phyloP scores from a whole-genome alignment of 2,113 vertebrate genomes.

The Ciconia boyciana region DNA sequence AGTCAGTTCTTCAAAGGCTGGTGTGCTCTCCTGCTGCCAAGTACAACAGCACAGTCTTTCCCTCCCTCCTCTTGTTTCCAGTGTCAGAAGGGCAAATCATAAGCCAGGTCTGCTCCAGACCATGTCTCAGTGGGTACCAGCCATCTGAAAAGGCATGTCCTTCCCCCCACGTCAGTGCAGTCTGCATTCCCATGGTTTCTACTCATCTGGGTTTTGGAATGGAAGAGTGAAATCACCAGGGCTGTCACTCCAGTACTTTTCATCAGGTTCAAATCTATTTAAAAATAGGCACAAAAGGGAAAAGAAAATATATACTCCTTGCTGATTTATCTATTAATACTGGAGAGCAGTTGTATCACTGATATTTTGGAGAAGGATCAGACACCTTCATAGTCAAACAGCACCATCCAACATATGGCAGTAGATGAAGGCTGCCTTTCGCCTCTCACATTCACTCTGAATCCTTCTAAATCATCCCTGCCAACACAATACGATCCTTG shows the following conservation, averaged over 20 bases:
- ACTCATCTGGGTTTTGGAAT: background rate
- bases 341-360: background rate
- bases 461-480: slow-evolving; percentile 7
- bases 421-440: slow-evolving; percentile 19
- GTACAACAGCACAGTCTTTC: background rate
- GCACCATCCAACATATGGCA: background rate
- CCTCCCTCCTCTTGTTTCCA: background rate
- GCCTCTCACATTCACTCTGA: background rate
- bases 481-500: background rate
- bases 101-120: background rate
- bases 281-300: background rate
- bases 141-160: background rate
- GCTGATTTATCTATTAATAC: background rate
- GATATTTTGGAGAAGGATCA: background rate
- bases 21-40: background rate
- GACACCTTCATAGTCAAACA: background rate
- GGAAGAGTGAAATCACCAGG: background rate
- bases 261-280: background rate
- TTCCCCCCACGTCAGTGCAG: background rate
- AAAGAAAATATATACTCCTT: background rate
- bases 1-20: background rate
- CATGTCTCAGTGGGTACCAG: background rate
- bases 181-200: background rate
- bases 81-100: background rate
- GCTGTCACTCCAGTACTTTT: background rate